phyloP scores from a whole-genome alignment of 2,797 vertebrate genomes.

The Fratercula arctica region DNA sequence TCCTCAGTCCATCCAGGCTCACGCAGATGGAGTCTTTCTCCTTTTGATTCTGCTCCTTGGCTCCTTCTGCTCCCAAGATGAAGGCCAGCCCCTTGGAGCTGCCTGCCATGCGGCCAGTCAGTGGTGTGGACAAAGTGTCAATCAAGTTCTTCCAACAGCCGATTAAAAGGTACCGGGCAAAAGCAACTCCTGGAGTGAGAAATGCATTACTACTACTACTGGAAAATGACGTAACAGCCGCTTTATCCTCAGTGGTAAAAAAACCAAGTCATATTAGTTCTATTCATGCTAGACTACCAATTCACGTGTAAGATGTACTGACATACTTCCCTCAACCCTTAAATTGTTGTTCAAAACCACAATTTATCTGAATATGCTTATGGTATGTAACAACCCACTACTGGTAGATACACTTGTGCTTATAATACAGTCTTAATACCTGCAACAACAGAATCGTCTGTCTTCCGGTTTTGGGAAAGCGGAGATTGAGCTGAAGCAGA shows the following conservation, averaged over 20 bases:
- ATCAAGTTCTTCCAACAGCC: slow-evolving; percentile 98
- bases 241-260: neutral
- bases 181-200: slow-evolving; percentile 82
- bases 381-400: neutral
- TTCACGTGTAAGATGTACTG: neutral
- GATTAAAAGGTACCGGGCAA: slow-evolving; percentile 92
- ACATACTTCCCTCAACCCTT: neutral
- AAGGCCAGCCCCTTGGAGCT: slow-evolving; percentile 92
- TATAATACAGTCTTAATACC: slow-evolving; percentile 73
- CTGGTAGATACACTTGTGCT: neutral
- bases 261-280: neutral
- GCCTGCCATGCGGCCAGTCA: slow-evolving; percentile 94
- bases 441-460: slow-evolving; percentile 84
- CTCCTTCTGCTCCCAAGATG: slow-evolving; percentile 91
- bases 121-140: slow-evolving; percentile 90
- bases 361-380: neutral
- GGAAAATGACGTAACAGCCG: neutral
- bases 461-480: slow-evolving; percentile 79
- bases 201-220: neutral
- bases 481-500: slow-evolving; percentile 84
- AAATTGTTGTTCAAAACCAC: neutral
- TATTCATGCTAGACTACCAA: neutral
- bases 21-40: slow-evolving; percentile 94
- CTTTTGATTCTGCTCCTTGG: slow-evolving; percentile 93
- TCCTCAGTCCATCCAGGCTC: slow-evolving; percentile 92